Evolutionary conservation across 2,888 invertebrate genomes (phyloP).

Genomic region (Clitarchus hookeri): DNA sequence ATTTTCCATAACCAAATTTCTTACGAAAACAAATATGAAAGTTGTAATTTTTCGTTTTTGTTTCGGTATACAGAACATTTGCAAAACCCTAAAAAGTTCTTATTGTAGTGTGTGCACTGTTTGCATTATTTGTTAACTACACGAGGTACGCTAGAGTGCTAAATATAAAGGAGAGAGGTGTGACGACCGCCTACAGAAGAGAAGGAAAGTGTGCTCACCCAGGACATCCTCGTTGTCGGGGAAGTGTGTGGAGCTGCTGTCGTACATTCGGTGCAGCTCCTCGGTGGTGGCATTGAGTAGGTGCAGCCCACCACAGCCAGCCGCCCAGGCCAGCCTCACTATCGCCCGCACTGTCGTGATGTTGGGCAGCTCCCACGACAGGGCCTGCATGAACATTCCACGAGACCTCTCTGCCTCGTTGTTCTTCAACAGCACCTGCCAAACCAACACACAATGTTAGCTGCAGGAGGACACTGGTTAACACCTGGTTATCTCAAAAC

Average conservation of each 20-base stretch:
- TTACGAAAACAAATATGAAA: too few species aligned
- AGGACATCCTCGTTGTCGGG: constrained; percentile 71
- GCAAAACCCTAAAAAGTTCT: too few species aligned
- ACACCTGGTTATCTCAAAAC: too few species aligned
- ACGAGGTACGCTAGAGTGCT: too few species aligned
- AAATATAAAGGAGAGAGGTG: too few species aligned
- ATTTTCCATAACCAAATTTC: too few species aligned
- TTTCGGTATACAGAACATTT: too few species aligned
- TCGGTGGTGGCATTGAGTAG: constrained; percentile 64
- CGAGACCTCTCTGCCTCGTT: constrained; percentile 59
- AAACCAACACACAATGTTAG: neutral
- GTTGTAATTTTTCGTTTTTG: too few species aligned
- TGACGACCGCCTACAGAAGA: neutral
- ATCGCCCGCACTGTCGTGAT: constrained; percentile 73
- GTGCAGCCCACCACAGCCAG: constrained; percentile 70
- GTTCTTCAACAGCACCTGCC: constrained; percentile 56
- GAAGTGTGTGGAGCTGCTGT: constrained; percentile 55
- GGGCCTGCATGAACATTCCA: constrained; percentile 60
- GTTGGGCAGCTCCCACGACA: constrained; percentile 74
- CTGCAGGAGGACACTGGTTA: too few species aligned
- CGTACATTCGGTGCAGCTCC: constrained; percentile 67
- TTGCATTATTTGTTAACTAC: too few species aligned
- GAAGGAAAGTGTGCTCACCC: constrained; percentile 52
- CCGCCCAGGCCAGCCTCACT: constrained; percentile 78
- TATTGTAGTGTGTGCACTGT: too few species aligned